Evolutionary conservation across 2,113 vertebrate genomes (phyloP).

Genomic region (Sinocyclocheilus grahami): DNA sequence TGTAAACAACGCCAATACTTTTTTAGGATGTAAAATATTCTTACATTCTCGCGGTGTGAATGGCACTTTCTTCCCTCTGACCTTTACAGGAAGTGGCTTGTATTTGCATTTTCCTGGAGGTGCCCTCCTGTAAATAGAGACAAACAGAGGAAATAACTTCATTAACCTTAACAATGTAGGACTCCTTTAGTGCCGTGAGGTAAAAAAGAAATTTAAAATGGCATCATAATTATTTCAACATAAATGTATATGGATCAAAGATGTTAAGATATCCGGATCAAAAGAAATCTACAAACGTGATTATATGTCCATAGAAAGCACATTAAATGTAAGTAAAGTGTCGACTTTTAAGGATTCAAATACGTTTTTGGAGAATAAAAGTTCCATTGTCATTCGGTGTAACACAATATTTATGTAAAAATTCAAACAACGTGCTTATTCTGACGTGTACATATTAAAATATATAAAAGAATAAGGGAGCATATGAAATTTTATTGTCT

Average conservation of each 20-base stretch:
- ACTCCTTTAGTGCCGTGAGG: not conserved
- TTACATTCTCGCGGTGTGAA: conserved; percentile 80
- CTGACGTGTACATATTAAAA: too few species aligned
- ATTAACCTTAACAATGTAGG: not conserved
- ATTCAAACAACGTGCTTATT: too few species aligned
- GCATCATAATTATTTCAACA: not conserved
- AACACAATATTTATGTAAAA: too few species aligned
- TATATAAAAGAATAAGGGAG: too few species aligned
- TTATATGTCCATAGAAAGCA: too few species aligned
- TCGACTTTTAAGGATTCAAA: too few species aligned
- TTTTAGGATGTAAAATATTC: conserved; percentile 52
- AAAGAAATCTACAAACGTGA: too few species aligned
- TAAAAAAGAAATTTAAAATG: not conserved
- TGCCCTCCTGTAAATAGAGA: conserved; percentile 74
- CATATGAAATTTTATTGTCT: too few species aligned
- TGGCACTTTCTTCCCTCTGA: conserved; percentile 76
- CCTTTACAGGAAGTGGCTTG: conserved; percentile 77
- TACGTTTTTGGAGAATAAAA: too few species aligned
- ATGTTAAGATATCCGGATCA: too few species aligned
- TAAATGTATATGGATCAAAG: not conserved
- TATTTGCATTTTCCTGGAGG: conserved; percentile 83
- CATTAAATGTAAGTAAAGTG: too few species aligned
- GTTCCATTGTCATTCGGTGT: too few species aligned
- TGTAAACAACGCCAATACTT: not conserved
- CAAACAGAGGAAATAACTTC: not conserved